Percentiles rank a stretch among this genome's conserved stretches.
These are phyloP conservation scores for Sandelia bainsii DNA, from an alignment of 2,797 vertebrate species.

Conservation along the genomic window DNA sequence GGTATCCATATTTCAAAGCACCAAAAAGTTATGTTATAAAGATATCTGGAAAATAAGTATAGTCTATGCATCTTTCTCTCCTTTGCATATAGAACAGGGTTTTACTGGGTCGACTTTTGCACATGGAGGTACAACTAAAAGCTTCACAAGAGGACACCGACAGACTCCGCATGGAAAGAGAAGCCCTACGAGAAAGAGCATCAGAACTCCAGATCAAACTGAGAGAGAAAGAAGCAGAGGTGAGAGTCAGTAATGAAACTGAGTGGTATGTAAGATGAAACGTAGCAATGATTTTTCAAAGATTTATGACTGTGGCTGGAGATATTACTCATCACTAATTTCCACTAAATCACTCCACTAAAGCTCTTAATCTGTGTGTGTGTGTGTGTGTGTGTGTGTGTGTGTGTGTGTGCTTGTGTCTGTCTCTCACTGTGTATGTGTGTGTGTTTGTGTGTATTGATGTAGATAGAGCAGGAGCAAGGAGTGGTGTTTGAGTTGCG, in stretches of 20 bases:
- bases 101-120: slow-evolving; percentile 75
- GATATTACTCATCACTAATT: slow-evolving; percentile 34
- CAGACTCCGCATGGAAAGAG: slow-evolving; percentile 75
- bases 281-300: background rate
- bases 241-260: slow-evolving; percentile 52
- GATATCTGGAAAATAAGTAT: background rate
- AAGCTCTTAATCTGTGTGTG: slow-evolving; percentile 25
- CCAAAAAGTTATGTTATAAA: background rate
- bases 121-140: slow-evolving; percentile 76
- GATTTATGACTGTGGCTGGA: slow-evolving; percentile 1
- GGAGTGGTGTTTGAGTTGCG: slow-evolving; percentile 85
- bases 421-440: slow-evolving; percentile 23
- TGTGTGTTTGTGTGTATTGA: slow-evolving; percentile 23
- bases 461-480: slow-evolving; percentile 86
- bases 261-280: background rate
- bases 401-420: slow-evolving; percentile 11
- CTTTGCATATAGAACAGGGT: slow-evolving; percentile 76
- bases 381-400: background rate
- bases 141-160: slow-evolving; percentile 77
- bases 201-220: slow-evolving; percentile 76
- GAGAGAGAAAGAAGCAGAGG: slow-evolving; percentile 83
- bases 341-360: slow-evolving; percentile 13
- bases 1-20: background rate
- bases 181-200: slow-evolving; percentile 73
- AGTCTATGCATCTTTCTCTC: background rate